A percentile compares a stretch with the other conserved stretches of the same genome.
These are phyloP conservation scores for Ceratotherium simum DNA, from an alignment of 2,113 vertebrate species.

Conservation along the genomic window DNA sequence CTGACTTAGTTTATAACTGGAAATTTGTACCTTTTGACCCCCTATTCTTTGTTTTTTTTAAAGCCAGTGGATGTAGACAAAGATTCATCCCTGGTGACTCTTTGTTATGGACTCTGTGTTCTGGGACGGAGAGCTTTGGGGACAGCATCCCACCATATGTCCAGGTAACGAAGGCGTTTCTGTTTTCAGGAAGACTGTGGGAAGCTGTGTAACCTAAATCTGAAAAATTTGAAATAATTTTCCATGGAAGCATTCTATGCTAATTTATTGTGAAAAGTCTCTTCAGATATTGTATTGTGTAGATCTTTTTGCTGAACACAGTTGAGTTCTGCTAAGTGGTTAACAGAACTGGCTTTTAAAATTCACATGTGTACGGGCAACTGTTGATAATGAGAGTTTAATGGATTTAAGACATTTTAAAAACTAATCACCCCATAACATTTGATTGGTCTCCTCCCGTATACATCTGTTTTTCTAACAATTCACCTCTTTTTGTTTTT, in stretches of 20 bases:
- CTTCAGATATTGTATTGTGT: neutral
- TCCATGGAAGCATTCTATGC: neutral
- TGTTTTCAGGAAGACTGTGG: neutral
- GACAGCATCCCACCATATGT: slow-evolving; percentile 99
- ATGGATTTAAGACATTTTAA: slow-evolving; percentile 32
- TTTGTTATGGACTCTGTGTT: slow-evolving; percentile 98
- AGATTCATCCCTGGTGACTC: slow-evolving; percentile 94
- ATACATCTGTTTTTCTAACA: slow-evolving; percentile 37
- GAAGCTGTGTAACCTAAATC: neutral
- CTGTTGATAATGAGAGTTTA: slow-evolving; percentile 20
- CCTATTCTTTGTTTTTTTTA: neutral
- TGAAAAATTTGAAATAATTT: neutral
- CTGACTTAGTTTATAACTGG: neutral
- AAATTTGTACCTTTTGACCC: neutral
- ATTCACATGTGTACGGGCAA: neutral
- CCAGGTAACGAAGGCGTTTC: slow-evolving; percentile 90
- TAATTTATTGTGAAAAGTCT: slow-evolving; percentile 33
- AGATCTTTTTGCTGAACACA: neutral
- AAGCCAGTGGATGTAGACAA: slow-evolving; percentile 96
- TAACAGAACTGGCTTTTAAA: slow-evolving; percentile 56
- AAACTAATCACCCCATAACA: neutral
- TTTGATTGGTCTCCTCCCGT: neutral
- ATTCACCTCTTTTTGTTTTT: slow-evolving; percentile 23
- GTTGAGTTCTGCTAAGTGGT: slow-evolving; percentile 34
- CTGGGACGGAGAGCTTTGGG: slow-evolving; percentile 97